Evolutionary conservation across 2,797 vertebrate species (phyloP).

Genomic region (Todus mexicanus): DNA sequence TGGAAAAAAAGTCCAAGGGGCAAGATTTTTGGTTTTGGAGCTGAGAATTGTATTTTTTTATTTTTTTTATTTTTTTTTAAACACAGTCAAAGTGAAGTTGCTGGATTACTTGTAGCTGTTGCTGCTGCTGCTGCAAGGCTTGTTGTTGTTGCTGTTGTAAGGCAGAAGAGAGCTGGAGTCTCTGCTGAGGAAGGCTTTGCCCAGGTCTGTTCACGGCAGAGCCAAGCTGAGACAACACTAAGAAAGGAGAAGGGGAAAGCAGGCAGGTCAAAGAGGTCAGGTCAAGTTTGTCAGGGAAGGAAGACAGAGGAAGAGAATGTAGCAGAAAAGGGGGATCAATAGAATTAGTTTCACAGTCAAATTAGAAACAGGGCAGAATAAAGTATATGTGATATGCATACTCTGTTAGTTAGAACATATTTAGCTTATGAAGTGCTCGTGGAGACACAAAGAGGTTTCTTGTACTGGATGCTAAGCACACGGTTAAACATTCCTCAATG

Average conservation of each 20-base stretch:
- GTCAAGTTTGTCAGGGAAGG: conserved; percentile 58
- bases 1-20: not conserved
- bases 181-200: conserved; percentile 92
- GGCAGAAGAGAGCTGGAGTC: conserved; percentile 89
- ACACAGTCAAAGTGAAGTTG: conserved; percentile 84
- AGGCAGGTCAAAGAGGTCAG: conserved; percentile 66
- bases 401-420: conserved; percentile 46
- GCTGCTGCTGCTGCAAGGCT: conserved; percentile 84
- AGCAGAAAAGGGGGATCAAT: conserved; percentile 57
- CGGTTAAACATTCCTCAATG: conserved; percentile 28
- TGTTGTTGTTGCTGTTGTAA: conserved; percentile 78
- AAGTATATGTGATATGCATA: conserved; percentile 32
- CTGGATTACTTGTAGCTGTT: conserved; percentile 98
- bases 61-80: not conserved
- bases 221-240: conserved; percentile 98
- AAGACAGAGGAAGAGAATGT: conserved; percentile 62
- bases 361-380: conserved; percentile 51
- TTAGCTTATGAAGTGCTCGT: conserved; percentile 36
- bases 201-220: conserved; percentile 95
- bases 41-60: conserved; percentile 57
- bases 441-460: conserved; percentile 30
- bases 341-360: conserved; percentile 67
- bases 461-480: not conserved
- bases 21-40: conserved; percentile 52
- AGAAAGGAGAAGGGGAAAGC: conserved; percentile 76